phyloP scores from a whole-genome alignment of 2,888 invertebrate species.

The Clanis bilineata region DNA sequence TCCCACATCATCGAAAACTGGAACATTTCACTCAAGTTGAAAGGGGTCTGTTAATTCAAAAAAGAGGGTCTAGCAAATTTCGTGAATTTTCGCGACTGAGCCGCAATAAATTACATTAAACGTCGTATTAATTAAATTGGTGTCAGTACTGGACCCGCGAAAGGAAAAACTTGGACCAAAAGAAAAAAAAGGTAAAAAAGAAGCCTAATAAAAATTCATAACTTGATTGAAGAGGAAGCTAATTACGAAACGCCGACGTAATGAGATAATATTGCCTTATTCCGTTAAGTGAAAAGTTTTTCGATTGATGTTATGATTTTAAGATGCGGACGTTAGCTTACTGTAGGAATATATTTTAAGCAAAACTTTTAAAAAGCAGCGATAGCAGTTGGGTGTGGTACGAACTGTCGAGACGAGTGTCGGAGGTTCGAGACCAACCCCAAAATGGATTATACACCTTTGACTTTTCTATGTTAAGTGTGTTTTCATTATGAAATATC shows the following conservation, averaged over 20 bases:
- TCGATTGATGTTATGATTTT: neutral
- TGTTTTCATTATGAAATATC: too few species aligned
- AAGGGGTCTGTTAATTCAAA: constrained; percentile 41
- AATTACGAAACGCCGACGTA: constrained; percentile 31
- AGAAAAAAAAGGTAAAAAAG: constrained; percentile 25
- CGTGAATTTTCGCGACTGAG: constrained; percentile 25
- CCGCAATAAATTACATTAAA: constrained; percentile 68
- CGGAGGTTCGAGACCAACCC: too few species aligned
- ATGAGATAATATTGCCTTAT: constrained; percentile 27
- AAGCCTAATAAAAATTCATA: constrained; percentile 57
- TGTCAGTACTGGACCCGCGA: constrained; percentile 31
- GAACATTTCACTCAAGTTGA: constrained; percentile 26
- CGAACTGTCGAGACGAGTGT: too few species aligned
- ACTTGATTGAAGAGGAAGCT: constrained; percentile 37
- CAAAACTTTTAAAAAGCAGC: too few species aligned
- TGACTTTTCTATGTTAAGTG: too few species aligned
- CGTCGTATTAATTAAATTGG: constrained; percentile 65
- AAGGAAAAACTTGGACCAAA: constrained; percentile 40
- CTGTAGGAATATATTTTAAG: too few species aligned
- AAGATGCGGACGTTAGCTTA: neutral
- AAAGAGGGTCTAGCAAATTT: constrained; percentile 30
- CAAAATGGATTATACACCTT: too few species aligned
- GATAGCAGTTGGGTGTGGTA: too few species aligned
- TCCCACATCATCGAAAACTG: constrained; percentile 14
- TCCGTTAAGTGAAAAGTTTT: constrained; percentile 9